A percentile compares a stretch with the other conserved stretches of the same genome.
Evolutionary conservation across 2,113 vertebrate genomes (phyloP).

Genomic region (Nyctibius bracteatus): DNA sequence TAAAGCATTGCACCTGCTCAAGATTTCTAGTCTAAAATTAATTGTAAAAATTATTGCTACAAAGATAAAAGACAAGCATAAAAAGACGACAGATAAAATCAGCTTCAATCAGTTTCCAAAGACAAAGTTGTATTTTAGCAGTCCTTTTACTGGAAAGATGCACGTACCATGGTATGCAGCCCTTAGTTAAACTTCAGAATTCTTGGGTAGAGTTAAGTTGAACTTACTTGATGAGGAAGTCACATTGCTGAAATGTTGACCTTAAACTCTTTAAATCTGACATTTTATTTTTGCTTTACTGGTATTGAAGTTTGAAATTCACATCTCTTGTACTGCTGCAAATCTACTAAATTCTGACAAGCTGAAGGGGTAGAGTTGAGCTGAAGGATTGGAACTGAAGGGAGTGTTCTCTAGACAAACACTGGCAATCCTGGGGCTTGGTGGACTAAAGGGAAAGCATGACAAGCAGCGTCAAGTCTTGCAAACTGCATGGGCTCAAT

Average conservation of each 20-base stretch:
- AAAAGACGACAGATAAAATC: neutral
- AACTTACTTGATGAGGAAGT: neutral
- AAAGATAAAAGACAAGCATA: neutral
- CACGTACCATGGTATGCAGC: fast-evolving
- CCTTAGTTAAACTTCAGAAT: neutral
- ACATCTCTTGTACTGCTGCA: neutral
- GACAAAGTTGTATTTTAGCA: neutral
- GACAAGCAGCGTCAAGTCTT: neutral
- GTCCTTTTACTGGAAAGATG: neutral
- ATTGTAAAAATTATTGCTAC: neutral
- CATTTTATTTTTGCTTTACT: neutral
- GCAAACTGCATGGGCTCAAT: neutral
- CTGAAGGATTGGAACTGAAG: neutral
- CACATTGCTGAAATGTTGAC: neutral
- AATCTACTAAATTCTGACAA: neutral
- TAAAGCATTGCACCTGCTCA: fast-evolving
- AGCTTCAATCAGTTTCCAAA: fast-evolving
- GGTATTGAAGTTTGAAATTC: neutral
- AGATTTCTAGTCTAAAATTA: neutral
- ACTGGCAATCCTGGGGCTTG: fast-evolving
- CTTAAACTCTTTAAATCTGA: neutral
- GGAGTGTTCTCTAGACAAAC: neutral
- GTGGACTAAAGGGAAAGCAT: neutral
- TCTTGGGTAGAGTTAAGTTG: neutral
- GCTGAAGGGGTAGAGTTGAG: neutral